phyloP scores from a whole-genome alignment of 2,113 vertebrate species.

The Xyrauchen texanus region DNA sequence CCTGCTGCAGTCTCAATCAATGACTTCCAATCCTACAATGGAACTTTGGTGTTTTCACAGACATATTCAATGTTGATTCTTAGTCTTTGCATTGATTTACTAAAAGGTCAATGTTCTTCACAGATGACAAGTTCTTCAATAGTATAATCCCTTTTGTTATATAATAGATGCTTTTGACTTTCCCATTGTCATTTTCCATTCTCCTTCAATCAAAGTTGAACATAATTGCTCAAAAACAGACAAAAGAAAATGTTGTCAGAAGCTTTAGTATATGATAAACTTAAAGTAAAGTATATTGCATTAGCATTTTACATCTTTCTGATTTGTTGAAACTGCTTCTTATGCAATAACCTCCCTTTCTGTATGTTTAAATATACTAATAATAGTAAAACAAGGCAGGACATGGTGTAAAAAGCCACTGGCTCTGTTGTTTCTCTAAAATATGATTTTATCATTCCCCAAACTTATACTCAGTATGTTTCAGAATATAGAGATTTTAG shows the following conservation, averaged over 20 bases:
- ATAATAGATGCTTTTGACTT: constrained; percentile 21
- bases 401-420: too few species aligned
- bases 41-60: constrained; percentile 40
- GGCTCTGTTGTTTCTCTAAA: too few species aligned
- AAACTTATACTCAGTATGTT: neutral
- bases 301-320: too few species aligned
- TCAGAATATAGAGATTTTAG: constrained; percentile 1
- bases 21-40: constrained; percentile 50
- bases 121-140: constrained; percentile 56
- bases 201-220: neutral
- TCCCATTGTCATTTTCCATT: constrained; percentile 13
- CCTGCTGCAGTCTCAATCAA: constrained; percentile 61
- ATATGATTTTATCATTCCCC: too few species aligned
- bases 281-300: too few species aligned
- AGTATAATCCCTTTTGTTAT: constrained; percentile 31
- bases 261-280: too few species aligned
- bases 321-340: too few species aligned
- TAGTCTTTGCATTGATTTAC: constrained; percentile 60
- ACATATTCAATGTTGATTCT: constrained; percentile 57
- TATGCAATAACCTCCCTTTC: too few species aligned
- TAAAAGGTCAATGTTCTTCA: constrained; percentile 51
- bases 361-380: too few species aligned
- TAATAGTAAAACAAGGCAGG: too few species aligned
- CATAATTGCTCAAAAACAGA: too few species aligned
- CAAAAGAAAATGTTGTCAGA: too few species aligned